Base-by-base conservation (phyloP, 1,140 invertebrate genomes). In the Pseudomyrmex dendroicus region DNA sequence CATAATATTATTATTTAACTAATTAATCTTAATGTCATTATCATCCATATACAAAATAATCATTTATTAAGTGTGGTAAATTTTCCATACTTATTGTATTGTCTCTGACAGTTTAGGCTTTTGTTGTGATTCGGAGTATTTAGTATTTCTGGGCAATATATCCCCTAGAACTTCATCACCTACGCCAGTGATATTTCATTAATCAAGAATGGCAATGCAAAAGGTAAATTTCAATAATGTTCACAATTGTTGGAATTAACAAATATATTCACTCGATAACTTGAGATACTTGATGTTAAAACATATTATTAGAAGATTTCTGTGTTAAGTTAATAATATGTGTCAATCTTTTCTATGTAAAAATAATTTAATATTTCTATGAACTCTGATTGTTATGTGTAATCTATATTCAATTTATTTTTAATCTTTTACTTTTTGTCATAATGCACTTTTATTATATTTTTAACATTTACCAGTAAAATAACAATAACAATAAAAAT, bases 181-280 rank as follows among this genome's bases (percentile, higher is more conserved):
- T 84, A 87, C 89, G 25, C 64, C 90, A 83, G 87, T 87, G 80
- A 90, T 91, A 88, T 66, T 91, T 88, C 84, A 52, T 85, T 88
- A 85, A 63, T 84, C 87, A 78, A 83, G 86, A 89, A 92, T 92
- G 91, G 90, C 91, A 62, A 92, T 92, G 91, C 90, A 92, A 85
- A 92, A 92, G 91, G 92, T 92, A 92, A 92, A 91, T 87, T 89
- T 68, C 80, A 73, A 56, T 66, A 72, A 86, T 70, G 74, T 59
- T 57, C 80, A 84, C 73, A 62, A 77, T 54, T 78, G 82, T 82
- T 76, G 73, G 35, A 86, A 86, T 89, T 89, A 88, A 86, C 86
- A 78, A 70, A 22, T 84, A 56, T 86, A 68, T 72, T 72, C 59
- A 89, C 70, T 64, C 57, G 80, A 88, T 77, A 89, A 88, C 35